Conservation (phyloP, 2,797 vertebrate genomes). For the Oreonectes daqikongensis region DNA sequence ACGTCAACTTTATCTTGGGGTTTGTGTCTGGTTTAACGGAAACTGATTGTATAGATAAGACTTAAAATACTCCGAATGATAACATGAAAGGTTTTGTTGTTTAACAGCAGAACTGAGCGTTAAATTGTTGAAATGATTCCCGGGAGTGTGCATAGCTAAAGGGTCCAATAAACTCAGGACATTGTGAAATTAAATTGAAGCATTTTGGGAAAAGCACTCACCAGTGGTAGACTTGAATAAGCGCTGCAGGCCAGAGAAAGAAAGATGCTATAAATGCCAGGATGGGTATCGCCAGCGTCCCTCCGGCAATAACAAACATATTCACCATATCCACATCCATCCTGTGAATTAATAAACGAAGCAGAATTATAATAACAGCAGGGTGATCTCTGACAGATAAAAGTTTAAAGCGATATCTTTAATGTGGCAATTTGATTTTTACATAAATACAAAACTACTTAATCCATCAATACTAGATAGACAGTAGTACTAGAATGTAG, state of each 20-base stretch:
- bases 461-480: not conserved
- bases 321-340: slow-evolving; percentile 84
- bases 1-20: not conserved
- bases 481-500: not conserved
- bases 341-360: slow-evolving; percentile 28
- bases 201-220: slow-evolving; percentile 55
- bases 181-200: not conserved
- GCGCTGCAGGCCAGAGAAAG: slow-evolving; percentile 81
- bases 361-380: not conserved
- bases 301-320: slow-evolving; percentile 82
- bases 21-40: not conserved
- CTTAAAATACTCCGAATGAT: not conserved
- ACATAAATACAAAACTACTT: not conserved
- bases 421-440: not conserved
- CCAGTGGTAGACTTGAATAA: slow-evolving; percentile 87
- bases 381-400: no score
- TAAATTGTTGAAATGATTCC: not conserved
- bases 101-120: not conserved
- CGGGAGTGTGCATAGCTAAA: not conserved
- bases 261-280: slow-evolving; percentile 85
- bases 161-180: not conserved
- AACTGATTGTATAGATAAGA: not conserved
- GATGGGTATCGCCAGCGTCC: slow-evolving; percentile 83
- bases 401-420: not conserved
- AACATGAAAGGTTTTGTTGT: not conserved